Evolutionary conservation across 2,888 invertebrate species (phyloP).

Genomic region (Drosophila tripunctata): DNA sequence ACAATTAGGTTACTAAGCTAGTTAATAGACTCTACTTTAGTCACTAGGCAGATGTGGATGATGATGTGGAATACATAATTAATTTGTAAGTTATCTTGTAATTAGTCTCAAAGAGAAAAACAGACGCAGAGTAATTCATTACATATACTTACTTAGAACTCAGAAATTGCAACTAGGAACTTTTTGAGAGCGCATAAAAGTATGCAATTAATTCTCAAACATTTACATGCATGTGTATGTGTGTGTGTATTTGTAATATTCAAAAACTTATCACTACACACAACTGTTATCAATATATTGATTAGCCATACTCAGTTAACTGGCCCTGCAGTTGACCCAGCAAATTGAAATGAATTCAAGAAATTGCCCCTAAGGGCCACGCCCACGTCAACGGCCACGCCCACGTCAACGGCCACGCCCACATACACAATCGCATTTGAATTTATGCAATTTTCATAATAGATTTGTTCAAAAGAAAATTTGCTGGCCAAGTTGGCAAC

Average conservation of each 20-base stretch:
- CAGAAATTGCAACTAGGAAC: not conserved
- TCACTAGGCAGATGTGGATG: conserved; percentile 10
- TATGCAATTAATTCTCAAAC: conserved; percentile 3
- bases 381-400: conserved; percentile 10
- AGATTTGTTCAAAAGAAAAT: conserved; percentile 11
- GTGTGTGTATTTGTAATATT: conserved; percentile 9
- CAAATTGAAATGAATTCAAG: not conserved
- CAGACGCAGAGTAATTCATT: conserved; percentile 6
- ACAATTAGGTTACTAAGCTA: conserved; percentile 46
- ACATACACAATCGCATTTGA: conserved; percentile 5
- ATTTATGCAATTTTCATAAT: conserved; percentile 21
- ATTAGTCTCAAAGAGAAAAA: conserved; percentile 26
- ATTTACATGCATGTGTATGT: not conserved
- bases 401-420: conserved; percentile 11
- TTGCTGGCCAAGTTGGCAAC: conserved; percentile 10
- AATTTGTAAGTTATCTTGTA: conserved; percentile 26
- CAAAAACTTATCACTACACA: conserved; percentile 14
- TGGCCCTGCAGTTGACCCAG: not conserved
- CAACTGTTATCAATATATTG: conserved; percentile 21
- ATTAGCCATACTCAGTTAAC: conserved; percentile 18
- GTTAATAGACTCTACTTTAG: conserved; percentile 17
- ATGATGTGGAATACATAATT: conserved; percentile 18
- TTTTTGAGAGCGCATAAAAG: not conserved
- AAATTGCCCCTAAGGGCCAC: conserved; percentile 4
- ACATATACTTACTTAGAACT: not conserved